These are phyloP conservation scores for Aphidoletes aphidimyza DNA, from an alignment of 2,888 invertebrate genomes.

Conservation along the genomic window DNA sequence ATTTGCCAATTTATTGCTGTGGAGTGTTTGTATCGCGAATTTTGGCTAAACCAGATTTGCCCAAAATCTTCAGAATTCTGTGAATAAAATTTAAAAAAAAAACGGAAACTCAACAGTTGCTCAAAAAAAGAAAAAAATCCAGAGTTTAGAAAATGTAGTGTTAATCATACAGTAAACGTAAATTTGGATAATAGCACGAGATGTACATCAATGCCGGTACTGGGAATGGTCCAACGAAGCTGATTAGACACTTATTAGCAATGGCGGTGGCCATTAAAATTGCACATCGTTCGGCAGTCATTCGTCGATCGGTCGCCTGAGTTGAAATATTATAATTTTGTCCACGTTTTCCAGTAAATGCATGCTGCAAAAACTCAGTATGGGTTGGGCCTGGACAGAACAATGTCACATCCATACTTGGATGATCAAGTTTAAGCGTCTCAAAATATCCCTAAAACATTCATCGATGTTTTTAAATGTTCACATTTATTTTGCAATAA, in stretches of 20 bases:
- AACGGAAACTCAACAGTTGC: neutral
- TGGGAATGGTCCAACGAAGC: conserved; percentile 78
- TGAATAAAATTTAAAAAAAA: neutral
- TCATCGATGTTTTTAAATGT: conserved; percentile 28
- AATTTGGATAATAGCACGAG: conserved; percentile 70
- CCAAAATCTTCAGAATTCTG: conserved; percentile 18
- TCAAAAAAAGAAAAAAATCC: neutral
- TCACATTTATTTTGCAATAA: neutral
- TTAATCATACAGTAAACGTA: conserved; percentile 67
- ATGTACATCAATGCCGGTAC: conserved; percentile 71
- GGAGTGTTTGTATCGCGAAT: neutral
- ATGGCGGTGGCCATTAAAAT: conserved; percentile 71
- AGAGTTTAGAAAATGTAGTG: too few species aligned
- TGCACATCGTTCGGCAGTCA: conserved; percentile 71
- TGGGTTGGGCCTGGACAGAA: conserved; percentile 83
- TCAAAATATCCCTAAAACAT: conserved; percentile 76
- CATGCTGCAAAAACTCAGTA: conserved; percentile 74
- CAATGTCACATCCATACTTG: conserved; percentile 73
- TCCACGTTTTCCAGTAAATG: conserved; percentile 74
- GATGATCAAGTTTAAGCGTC: conserved; percentile 70
- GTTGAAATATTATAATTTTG: conserved; percentile 67
- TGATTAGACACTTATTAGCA: conserved; percentile 72
- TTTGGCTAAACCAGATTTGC: neutral
- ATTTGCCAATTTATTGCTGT: too few species aligned
- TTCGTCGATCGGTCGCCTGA: conserved; percentile 67